Base-by-base conservation (phyloP, 1,140 invertebrate species). In the Periplaneta americana region DNA sequence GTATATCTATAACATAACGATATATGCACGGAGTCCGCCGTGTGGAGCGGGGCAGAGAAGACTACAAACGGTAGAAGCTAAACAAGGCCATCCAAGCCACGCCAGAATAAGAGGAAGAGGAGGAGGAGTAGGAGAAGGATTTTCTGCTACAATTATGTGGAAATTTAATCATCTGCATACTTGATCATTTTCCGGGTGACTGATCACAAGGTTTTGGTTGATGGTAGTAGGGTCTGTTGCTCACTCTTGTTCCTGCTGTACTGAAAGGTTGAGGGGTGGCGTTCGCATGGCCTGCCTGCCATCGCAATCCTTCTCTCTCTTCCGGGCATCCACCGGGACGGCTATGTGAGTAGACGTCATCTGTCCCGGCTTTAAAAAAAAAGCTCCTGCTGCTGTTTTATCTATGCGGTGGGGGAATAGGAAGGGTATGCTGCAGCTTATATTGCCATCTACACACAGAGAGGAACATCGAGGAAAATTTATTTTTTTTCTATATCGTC, bases 181-280 rank as follows among this genome's bases (percentile, higher is more conserved):
- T 83, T 83, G 82, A 83, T 84, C 83, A 81, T 83, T 81, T 83
- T 82, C 81, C 82, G 81, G 80, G 77, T 80, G 79, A 82, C 75
- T 80, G 82, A 82, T 81, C 81, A 83, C 81, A 83, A 79, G 81
- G 79, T 39, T 74, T 82, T 77, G 82, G 80, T 79, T 66, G 48
- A 66, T 66, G 48, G 22, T 66, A 66, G 22, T 2, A 8, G 48
- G n/a, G 48, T 48, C 6, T 48, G 39, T 48, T 48, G 39, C 39
- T 39, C 37, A 39, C 37, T 48, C n/a, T 28, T 66, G 48, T 28
- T 66, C n/a, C 48, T n/a, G 48, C 28, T 66, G n/a, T n/a, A 5
- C 48, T 66, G 48, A 28, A 66, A 66, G 48, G n/a, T 28, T 66
- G 22, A 11, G 22, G 48, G 22, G 48, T 13, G 22, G 22, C 22